Percentiles rank a stretch among this genome's conserved stretches.
Conservation (phyloP, 2,113 vertebrate species). For the Asarcornis scutulata region DNA sequence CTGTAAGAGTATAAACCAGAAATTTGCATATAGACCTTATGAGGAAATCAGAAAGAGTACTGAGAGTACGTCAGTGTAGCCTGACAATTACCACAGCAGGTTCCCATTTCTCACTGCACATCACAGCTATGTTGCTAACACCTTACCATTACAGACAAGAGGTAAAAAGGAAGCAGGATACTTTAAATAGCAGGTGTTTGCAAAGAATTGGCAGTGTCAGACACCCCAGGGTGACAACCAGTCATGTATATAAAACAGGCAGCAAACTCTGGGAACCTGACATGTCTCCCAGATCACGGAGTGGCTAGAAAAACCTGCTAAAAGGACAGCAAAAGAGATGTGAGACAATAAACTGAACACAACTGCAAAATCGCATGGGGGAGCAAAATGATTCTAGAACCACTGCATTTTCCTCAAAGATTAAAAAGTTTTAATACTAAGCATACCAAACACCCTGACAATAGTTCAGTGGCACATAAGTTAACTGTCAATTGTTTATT, state of each 20-base stretch:
- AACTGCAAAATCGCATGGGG: neutral
- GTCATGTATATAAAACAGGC: slow-evolving; percentile 32
- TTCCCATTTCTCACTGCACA: neutral
- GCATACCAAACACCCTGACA: neutral
- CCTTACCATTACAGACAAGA: slow-evolving; percentile 2
- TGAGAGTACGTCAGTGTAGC: neutral
- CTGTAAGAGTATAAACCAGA: neutral
- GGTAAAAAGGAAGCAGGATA: neutral
- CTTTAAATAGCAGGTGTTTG: slow-evolving; percentile 54
- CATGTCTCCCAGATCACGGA: neutral
- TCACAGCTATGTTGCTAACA: neutral
- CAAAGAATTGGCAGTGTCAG: slow-evolving; percentile 11
- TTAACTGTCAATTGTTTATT: neutral
- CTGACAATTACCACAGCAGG: neutral
- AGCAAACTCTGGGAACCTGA: slow-evolving; percentile 27
- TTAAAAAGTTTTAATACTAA: neutral
- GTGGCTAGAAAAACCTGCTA: neutral
- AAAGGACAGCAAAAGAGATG: neutral
- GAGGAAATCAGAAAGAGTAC: neutral
- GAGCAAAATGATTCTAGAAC: neutral
- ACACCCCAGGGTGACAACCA: slow-evolving; percentile 20
- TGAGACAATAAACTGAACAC: neutral
- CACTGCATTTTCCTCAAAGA: neutral
- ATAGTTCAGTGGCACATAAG: neutral
- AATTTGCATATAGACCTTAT: neutral